These are phyloP conservation scores for Rhinolophus ferrumequinum DNA, from an alignment of 2,113 vertebrate species.

Conservation along the genomic window DNA sequence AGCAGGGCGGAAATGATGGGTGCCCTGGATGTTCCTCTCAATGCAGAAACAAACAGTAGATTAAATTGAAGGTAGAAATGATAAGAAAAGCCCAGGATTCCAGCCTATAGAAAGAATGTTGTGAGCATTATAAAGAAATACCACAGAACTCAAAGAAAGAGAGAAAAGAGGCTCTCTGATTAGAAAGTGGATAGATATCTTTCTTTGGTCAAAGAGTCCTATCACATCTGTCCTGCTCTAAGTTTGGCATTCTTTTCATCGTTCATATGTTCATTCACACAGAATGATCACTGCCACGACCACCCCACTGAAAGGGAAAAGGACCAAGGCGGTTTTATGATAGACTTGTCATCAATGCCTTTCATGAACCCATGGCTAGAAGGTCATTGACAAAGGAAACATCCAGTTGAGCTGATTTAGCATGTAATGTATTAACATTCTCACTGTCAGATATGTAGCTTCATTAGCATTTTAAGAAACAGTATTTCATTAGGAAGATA, in stretches of 20 bases:
- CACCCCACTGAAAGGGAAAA: not conserved
- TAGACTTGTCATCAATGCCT: not conserved
- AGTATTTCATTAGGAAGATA: constrained; percentile 33
- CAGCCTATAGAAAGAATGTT: not conserved
- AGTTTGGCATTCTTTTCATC: constrained; percentile 1
- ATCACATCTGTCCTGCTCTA: not conserved
- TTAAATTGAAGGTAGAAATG: not conserved
- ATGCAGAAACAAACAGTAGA: not conserved
- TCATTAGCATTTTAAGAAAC: not conserved
- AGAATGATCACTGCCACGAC: not conserved
- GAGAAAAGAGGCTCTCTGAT: not conserved
- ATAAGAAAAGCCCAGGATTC: not conserved
- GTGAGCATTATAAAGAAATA: not conserved
- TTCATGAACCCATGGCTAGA: not conserved
- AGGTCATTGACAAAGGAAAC: constrained; percentile 20
- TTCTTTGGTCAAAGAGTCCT: not conserved
- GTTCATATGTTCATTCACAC: not conserved
- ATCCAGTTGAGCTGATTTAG: not conserved
- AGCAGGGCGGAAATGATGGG: not conserved
- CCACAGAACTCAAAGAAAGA: not conserved
- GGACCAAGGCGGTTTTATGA: not conserved
- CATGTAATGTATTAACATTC: not conserved
- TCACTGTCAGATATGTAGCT: not conserved
- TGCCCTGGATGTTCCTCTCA: not conserved
- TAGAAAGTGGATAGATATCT: not conserved